Evolutionary conservation across 2,113 vertebrate species (phyloP).

Genomic region (Ciconia maguari): DNA sequence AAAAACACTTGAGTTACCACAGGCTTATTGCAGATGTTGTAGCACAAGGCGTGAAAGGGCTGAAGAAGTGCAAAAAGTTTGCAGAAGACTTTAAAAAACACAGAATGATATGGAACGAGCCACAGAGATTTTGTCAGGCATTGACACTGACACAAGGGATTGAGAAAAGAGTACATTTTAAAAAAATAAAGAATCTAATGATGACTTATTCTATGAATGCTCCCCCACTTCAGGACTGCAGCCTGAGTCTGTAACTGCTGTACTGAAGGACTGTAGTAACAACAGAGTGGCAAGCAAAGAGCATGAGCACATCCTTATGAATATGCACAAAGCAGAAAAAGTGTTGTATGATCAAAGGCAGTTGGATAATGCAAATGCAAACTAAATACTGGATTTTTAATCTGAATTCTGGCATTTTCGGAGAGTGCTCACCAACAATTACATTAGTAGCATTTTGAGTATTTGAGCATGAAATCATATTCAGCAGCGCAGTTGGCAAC

Average conservation of each 20-base stretch:
- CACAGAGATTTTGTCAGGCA: not conserved
- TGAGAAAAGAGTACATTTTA: not conserved
- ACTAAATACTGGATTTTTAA: not conserved
- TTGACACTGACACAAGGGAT: not conserved
- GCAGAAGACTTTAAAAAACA: not conserved
- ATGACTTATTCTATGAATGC: not conserved
- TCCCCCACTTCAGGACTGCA: not conserved
- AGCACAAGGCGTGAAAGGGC: not conserved
- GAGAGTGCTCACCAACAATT: not conserved
- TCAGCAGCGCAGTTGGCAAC: not conserved
- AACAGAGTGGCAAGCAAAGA: not conserved
- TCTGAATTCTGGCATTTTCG: not conserved
- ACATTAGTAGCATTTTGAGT: not conserved
- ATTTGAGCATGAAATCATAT: not conserved
- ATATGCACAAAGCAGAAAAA: not conserved
- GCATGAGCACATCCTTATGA: not conserved
- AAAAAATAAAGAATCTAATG: not conserved
- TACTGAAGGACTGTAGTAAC: not conserved
- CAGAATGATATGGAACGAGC: fast-evolving
- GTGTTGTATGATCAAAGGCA: not conserved
- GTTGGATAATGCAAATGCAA: not conserved
- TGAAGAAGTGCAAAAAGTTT: not conserved
- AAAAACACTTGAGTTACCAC: not conserved
- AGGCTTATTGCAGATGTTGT: not conserved
- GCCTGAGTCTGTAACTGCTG: not conserved